Evolutionary conservation across 2,113 vertebrate species (phyloP).

Genomic region (Carlito syrichta): DNA sequence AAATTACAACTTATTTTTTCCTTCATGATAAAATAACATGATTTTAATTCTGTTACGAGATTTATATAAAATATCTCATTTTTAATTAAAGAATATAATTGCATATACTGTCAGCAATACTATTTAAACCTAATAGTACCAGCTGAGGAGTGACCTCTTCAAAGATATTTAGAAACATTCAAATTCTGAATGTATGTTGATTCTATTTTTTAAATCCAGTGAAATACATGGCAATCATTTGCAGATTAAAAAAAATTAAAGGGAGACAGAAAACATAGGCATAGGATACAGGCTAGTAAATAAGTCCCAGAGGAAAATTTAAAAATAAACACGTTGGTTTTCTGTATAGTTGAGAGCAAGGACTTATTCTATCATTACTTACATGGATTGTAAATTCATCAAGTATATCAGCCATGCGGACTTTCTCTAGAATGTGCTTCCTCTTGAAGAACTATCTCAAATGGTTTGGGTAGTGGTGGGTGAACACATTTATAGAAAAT

Average conservation of each 20-base stretch:
- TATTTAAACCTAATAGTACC: conserved; percentile 7
- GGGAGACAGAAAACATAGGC: background rate
- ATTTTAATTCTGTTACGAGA: background rate
- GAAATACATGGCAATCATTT: background rate
- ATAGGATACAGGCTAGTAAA: background rate
- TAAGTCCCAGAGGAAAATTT: background rate
- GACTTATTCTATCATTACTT: background rate
- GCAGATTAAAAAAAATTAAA: background rate
- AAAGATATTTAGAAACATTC: background rate
- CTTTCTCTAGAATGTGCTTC: background rate
- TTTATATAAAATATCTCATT: background rate
- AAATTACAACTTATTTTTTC: background rate
- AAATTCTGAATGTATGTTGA: background rate
- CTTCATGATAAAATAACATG: background rate
- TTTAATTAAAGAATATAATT: background rate
- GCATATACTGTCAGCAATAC: background rate
- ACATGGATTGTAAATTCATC: background rate
- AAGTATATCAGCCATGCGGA: background rate
- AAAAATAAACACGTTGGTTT: background rate
- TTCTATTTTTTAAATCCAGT: background rate
- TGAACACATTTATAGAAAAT: background rate
- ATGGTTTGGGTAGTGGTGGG: background rate
- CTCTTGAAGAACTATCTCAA: background rate
- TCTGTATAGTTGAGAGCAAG: background rate
- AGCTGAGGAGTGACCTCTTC: background rate